These are phyloP conservation scores for Mionectes olivaceus DNA, from an alignment of 2,797 vertebrate species.

Conservation along the genomic window DNA sequence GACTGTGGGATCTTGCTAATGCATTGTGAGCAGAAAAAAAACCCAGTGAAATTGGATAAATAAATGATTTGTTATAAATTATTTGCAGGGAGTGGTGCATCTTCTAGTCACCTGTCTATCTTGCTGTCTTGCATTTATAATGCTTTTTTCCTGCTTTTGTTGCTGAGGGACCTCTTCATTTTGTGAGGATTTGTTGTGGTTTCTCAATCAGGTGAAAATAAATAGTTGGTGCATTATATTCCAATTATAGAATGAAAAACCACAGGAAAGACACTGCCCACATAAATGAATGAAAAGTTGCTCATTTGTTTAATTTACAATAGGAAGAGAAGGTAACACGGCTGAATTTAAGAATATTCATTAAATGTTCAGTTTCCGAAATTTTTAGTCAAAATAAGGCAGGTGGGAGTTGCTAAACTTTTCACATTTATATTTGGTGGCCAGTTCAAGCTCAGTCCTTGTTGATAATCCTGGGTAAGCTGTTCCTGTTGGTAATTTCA, in stretches of 20 bases:
- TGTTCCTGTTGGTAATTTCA: background rate
- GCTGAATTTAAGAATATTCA: background rate
- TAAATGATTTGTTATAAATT: slow-evolving; percentile 69
- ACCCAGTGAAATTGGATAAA: slow-evolving; percentile 48
- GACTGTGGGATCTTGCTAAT: background rate
- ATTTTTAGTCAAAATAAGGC: background rate
- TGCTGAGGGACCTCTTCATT: background rate
- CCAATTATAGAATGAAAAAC: background rate
- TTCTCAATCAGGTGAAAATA: slow-evolving; percentile 13
- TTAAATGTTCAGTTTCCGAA: background rate
- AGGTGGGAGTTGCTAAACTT: background rate
- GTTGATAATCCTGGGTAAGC: accelerated
- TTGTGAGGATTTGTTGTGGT: background rate
- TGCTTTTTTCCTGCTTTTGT: slow-evolving; percentile 17
- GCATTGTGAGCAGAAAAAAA: slow-evolving; percentile 13
- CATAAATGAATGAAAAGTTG: background rate
- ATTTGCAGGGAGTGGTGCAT: slow-evolving; percentile 48
- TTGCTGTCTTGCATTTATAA: slow-evolving; percentile 48
- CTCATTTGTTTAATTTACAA: background rate
- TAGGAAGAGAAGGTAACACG: background rate
- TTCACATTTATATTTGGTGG: background rate
- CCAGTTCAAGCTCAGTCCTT: background rate
- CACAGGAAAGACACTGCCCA: background rate
- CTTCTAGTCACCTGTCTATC: slow-evolving; percentile 32
- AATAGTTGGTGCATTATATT: background rate